A percentile compares a stretch with the other conserved stretches of the same genome.
Evolutionary conservation across 37 sponge, comb jelly and placozoan species (phyloP).

Genomic region (Geodia barretti): DNA sequence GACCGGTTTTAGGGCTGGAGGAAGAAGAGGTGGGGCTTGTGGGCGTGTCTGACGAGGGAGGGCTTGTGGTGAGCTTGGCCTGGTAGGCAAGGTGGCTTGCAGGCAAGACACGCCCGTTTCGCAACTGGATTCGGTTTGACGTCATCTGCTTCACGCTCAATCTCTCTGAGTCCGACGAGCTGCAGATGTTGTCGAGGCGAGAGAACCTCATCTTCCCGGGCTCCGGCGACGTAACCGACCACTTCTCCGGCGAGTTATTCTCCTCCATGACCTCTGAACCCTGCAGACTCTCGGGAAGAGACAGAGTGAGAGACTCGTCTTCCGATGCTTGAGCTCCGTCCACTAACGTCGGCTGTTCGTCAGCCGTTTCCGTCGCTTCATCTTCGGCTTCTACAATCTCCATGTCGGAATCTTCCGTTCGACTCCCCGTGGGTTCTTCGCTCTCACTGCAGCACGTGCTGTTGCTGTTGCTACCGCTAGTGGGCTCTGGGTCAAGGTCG

Average conservation of each 20-base stretch:
- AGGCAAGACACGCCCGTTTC: conserved; percentile 20
- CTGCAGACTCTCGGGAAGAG: not conserved
- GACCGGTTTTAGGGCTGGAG: not conserved
- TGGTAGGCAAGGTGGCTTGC: not conserved
- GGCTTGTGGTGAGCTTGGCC: not conserved
- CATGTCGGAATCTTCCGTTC: not conserved
- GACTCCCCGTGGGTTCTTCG: not conserved
- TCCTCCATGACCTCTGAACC: not conserved
- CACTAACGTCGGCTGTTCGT: too few relatives aligned
- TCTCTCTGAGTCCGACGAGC: not conserved
- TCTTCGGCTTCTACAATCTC: not conserved
- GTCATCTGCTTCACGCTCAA: not conserved
- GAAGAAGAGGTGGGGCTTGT: not conserved
- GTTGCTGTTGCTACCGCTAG: conserved; percentile 5
- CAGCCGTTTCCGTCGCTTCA: not conserved
- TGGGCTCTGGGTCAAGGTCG: conserved; percentile 46
- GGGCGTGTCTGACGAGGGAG: not conserved
- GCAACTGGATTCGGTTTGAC: conserved; percentile 8
- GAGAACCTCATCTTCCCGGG: not conserved
- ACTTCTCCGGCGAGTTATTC: not conserved
- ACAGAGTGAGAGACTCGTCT: too few relatives aligned
- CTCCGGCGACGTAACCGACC: not conserved
- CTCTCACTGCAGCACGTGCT: not conserved
- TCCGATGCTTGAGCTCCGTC: too few relatives aligned
- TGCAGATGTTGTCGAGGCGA: not conserved